phyloP scores from a whole-genome alignment of 1,140 invertebrate species.

The Drosophila jambulina region DNA sequence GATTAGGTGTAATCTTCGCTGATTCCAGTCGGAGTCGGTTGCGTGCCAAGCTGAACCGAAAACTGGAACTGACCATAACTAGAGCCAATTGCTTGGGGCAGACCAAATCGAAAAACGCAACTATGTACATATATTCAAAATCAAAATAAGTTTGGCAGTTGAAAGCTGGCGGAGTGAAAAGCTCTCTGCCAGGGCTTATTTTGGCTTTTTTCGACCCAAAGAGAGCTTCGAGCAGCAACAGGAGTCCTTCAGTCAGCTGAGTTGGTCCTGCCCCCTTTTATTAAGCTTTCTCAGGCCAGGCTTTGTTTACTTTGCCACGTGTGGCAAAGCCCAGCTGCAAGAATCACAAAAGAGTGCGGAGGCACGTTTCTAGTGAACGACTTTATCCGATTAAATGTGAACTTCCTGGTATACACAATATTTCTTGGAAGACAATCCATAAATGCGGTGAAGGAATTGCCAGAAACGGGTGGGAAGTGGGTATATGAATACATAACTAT shows the following conservation, averaged over 20 bases:
- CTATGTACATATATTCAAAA: too few species aligned
- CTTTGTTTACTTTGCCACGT: slow-evolving; percentile 53
- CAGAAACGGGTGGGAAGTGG: too few species aligned
- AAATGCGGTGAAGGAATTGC: neutral
- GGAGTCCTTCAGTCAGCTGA: slow-evolving; percentile 61
- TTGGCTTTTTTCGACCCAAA: neutral
- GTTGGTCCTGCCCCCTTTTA: slow-evolving; percentile 1
- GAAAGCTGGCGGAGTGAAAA: slow-evolving; percentile 16
- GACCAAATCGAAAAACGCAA: slow-evolving; percentile 30
- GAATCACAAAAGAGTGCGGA: neutral
- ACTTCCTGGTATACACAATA: slow-evolving; percentile 3
- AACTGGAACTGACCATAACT: slow-evolving; percentile 65
- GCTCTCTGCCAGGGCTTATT: slow-evolving; percentile 2
- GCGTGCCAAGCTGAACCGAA: slow-evolving; percentile 30
- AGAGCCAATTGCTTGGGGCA: slow-evolving; percentile 56
- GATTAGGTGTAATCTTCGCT: slow-evolving; percentile 63
- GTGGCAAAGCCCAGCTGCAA: neutral
- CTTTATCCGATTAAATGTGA: slow-evolving; percentile 8
- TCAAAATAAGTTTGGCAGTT: slow-evolving; percentile 22
- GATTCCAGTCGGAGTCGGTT: slow-evolving; percentile 38
- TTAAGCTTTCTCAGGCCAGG: slow-evolving; percentile 4
- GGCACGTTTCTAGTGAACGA: slow-evolving; percentile 14
- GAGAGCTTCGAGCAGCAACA: slow-evolving; percentile 49
- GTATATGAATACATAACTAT: too few species aligned
- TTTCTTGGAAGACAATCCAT: neutral